Base-by-base conservation (phyloP, 2,888 invertebrate species). In the Aricia artaxerxes region DNA sequence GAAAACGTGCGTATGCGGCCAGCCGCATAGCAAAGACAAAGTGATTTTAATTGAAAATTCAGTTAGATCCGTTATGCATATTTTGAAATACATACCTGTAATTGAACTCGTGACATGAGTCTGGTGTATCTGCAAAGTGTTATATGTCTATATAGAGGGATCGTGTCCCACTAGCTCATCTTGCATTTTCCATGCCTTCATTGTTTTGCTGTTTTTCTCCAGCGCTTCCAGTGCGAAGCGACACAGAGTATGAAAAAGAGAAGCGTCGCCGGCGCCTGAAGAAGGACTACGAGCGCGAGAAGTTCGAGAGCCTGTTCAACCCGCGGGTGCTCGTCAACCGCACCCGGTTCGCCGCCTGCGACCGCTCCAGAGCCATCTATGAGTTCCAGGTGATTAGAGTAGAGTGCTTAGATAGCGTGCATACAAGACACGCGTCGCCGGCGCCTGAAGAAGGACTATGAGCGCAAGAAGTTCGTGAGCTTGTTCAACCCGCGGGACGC, bases 301-400 rank as follows among this genome's bases (percentile, higher is more conserved):
- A 88, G 82, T 94, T 87, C 82, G 93, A 94, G 75, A 83, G 87
- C 0, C 85, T 94, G 81, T 93, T 86, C 82, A 91, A 93, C 83
- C 83, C 84, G 0, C 86, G 88, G 1, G 92, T 94, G 7, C 86
- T 92, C 35, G 88, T 94, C 78, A 93, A 93, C 81, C 84, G 91
- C n/a, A 92, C 93, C 0, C 85, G 86, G 49, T 89, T 90, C 82
- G 90, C 92, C 0, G 92, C 94, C 0, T 94, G 94, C 82, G 94
- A 94, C 81, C 87, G 94, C 5, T 89, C 91, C 9, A 85, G 94
- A 1, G 86, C 90, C 0, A 77, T 92, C 40, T 94, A 94, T 80
- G 84, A 89, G 13, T 82, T 93, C 24, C 40, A 40, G 40, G 40
- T 40, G 40, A 40, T 40, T 40, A 40, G 4, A 40, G 40, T 40